phyloP scores from a whole-genome alignment of 1,140 invertebrate genomes.

The Drosophila willistoni region DNA sequence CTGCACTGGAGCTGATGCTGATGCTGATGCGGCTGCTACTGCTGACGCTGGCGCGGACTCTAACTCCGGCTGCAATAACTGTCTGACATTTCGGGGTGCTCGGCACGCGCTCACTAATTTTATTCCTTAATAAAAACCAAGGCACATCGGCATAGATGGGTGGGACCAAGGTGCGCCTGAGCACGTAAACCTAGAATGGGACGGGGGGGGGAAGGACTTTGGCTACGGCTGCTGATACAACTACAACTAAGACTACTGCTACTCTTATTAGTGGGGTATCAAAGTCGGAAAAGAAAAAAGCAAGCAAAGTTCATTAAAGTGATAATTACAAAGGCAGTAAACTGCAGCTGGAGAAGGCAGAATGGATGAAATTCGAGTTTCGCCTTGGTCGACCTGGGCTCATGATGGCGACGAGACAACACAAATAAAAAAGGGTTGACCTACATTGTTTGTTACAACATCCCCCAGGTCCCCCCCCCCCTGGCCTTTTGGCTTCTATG shows the following conservation, averaged over 20 bases:
- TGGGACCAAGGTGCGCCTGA: constrained; percentile 12
- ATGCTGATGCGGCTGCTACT: background rate
- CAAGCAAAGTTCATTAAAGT: constrained; percentile 79
- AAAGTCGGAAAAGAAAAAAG: constrained; percentile 23
- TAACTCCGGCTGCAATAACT: constrained; percentile 21
- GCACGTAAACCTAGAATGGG: constrained; percentile 29
- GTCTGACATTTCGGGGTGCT: constrained; percentile 53
- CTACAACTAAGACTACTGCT: background rate
- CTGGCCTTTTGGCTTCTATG: too few species aligned
- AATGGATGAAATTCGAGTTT: constrained; percentile 18
- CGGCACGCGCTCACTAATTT: constrained; percentile 78
- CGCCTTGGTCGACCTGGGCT: background rate
- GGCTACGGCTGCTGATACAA: background rate
- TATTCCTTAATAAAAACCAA: constrained; percentile 78
- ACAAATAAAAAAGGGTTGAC: constrained; percentile 2
- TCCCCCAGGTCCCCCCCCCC: too few species aligned
- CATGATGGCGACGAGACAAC: background rate
- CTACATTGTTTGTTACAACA: constrained; percentile 1
- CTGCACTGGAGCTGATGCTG: constrained; percentile 17
- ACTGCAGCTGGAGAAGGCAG: constrained; percentile 30
- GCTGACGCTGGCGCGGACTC: background rate
- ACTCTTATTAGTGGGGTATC: constrained; percentile 42
- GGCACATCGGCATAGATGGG: constrained; percentile 38
- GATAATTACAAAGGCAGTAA: constrained; percentile 76
- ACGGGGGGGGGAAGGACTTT: too few species aligned